Base-by-base conservation (phyloP, 2,797 vertebrate genomes). In the Mormyrus proboscirostris region DNA sequence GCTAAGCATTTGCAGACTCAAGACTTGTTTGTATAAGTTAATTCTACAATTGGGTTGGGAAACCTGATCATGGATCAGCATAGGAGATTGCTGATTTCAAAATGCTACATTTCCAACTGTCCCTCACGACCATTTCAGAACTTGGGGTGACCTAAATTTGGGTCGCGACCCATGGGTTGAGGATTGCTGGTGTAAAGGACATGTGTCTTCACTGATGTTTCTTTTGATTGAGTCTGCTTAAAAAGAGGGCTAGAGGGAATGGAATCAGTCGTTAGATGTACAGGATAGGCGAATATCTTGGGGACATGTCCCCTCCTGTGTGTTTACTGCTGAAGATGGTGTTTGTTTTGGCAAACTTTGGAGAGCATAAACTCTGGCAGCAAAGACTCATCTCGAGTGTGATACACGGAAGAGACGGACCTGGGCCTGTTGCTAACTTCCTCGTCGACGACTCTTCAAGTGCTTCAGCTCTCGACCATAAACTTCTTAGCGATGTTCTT, bases 141-240 rank as follows among this genome's bases (percentile, higher is more conserved):
- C 55, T 59, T 59, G 55, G 55, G 55, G 55, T 22, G 57, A 59
- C 57, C 7, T n/a, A 59, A 59, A 59, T 59, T 59, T 22, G n/a
- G n/a, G 57, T 22, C 6, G 55, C n/a, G 4, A 59, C 19, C 19
- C n/a, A 22, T 22, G n/a, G 57, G n/a, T 22, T 59, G n/a, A 59
- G n/a, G 57, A 22, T 59, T 59, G 6, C 57, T 59, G 57, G 57
- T 59, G 57, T 59, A 22, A 84, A 84, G 47, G 82, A 84, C 41
- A 22, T n/a, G 44, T 47, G 44, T 47, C 19, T 84, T 84, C n/a
- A 84, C 51, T 50, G 16, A n/a, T 16, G 12, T 49, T 49, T 9
- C 50, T 86, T 91, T 87, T 89, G 88, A 89, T 87, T 89, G 89
- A 85, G 62, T 87, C 85, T 83, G 88, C 88, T 89, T 88, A 89